Percentiles rank a stretch among this genome's conserved stretches.
These are phyloP conservation scores for Ramazzottius varieornatus DNA, from an alignment of 2,888 invertebrate genomes.

Conservation along the genomic window DNA sequence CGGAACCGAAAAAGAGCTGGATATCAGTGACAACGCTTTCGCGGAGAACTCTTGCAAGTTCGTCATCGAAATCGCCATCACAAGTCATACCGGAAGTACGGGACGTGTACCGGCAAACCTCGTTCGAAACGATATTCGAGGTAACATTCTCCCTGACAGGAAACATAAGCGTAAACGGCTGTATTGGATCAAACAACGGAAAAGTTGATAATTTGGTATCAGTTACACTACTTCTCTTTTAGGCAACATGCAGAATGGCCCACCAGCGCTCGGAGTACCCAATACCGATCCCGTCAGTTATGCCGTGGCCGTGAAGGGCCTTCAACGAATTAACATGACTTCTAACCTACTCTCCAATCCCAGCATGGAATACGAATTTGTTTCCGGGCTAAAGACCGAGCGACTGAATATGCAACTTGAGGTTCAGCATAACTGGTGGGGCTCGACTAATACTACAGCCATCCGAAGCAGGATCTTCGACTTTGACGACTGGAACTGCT, in stretches of 20 bases:
- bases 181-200: too few species aligned
- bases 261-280: slow-evolving; percentile 8
- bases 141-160: too few species aligned
- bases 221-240: too few species aligned
- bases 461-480: slow-evolving; percentile 71
- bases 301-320: slow-evolving; percentile 67
- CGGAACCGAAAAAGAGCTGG: slow-evolving; percentile 89
- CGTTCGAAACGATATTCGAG: not conserved
- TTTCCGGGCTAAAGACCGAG: slow-evolving; percentile 61
- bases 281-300: slow-evolving; percentile 37
- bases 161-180: too few species aligned
- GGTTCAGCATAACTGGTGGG: slow-evolving; percentile 90
- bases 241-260: not conserved
- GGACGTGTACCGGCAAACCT: slow-evolving; percentile 7
- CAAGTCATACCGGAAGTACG: slow-evolving; percentile 73
- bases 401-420: slow-evolving; percentile 59
- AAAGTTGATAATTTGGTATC: too few species aligned
- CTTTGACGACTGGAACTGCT: slow-evolving; percentile 97
- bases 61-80: slow-evolving; percentile 59
- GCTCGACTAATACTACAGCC: slow-evolving; percentile 39
- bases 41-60: slow-evolving; percentile 49
- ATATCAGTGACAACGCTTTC: slow-evolving; percentile 50
- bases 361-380: slow-evolving; percentile 48
- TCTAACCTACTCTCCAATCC: slow-evolving; percentile 60
- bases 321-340: slow-evolving; percentile 69